Base-by-base conservation (phyloP, 2,797 vertebrate species). In the Eptatretus atami region DNA sequence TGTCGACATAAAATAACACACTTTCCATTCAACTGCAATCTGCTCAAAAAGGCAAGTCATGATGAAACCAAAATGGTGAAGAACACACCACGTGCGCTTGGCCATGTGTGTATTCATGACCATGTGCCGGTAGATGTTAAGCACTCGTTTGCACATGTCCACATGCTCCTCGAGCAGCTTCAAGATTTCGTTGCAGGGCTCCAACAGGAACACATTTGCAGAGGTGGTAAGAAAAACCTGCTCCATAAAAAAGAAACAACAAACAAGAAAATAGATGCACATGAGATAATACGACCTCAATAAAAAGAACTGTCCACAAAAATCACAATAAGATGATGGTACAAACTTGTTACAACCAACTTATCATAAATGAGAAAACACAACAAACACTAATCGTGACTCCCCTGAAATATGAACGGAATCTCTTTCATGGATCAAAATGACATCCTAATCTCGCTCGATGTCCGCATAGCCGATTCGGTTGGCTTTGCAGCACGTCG, bases 81-180 rank as follows among this genome's bases (percentile, higher is more conserved):
- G 13, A 67, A 69, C 68, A 74, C 84, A 98, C 92, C 92, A 96
- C 70, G 87, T 90, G 71, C 88, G 93, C 76, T 95, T 90, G 76
- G 95, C 85, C 88, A 98, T 95, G 69, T 82, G 84, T 72, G 93
- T 82, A 71, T 98, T 88, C 69, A 98, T 92, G 68, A 98, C 88
- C 71, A 98, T 85, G 73, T 87, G 84, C 65, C 92, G 86, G 73
- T 98, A 98, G 73, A 96, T 98, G 72, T 98, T 98, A 65, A 98
- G 80, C 72, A 98, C 84, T 61, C 92, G 77, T 77, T 98, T 96
- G 76, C 85, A 95, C 92, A 98, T 96, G 74, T 98, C 90, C 1
- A 93, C 86, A 61, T 98, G 92, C 65, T 95, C 92, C 74, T 98
- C 90, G 71, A 98, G 71, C 64, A 98, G 80, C 66, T 69, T 74